Percentiles rank a stretch among this genome's conserved stretches.
Evolutionary conservation across 2,888 invertebrate species (phyloP).

Genomic region (Drosophila anomelani): DNA sequence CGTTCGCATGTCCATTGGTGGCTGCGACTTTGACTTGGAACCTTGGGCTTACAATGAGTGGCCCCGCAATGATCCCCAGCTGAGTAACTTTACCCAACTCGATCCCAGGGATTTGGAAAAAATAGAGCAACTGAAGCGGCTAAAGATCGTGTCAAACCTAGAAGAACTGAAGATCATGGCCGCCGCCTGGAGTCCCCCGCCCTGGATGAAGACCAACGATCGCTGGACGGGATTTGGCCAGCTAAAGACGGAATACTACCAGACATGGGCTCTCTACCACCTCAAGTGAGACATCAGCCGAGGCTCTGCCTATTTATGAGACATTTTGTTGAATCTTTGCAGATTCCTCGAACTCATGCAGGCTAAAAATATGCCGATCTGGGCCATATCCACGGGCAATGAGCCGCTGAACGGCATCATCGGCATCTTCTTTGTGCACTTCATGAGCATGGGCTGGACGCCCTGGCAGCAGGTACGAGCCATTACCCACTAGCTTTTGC

Average conservation of each 20-base stretch:
- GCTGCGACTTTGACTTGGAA: slow-evolving; percentile 93
- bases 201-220: slow-evolving; percentile 90
- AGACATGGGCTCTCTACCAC: slow-evolving; percentile 93
- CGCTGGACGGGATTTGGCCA: slow-evolving; percentile 87
- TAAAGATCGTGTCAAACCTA: slow-evolving; percentile 67
- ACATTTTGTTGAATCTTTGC: slow-evolving; percentile 16
- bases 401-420: slow-evolving; percentile 92
- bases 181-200: slow-evolving; percentile 88
- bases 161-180: slow-evolving; percentile 81
- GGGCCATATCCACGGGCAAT: slow-evolving; percentile 95
- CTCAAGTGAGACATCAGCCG: slow-evolving; percentile 86
- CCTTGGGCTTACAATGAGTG: slow-evolving; percentile 92
- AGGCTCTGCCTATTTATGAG: background rate
- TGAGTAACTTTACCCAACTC: slow-evolving; percentile 87
- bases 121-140: slow-evolving; percentile 77
- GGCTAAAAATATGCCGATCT: slow-evolving; percentile 88
- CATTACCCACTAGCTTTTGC: slow-evolving; percentile 11
- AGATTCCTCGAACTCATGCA: slow-evolving; percentile 89
- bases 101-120: slow-evolving; percentile 82
- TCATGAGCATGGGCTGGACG: slow-evolving; percentile 93
- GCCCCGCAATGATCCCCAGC: slow-evolving; percentile 86
- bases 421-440: slow-evolving; percentile 85
- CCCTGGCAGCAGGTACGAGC: slow-evolving; percentile 86
- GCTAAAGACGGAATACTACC: slow-evolving; percentile 88
- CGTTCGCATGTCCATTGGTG: slow-evolving; percentile 93